Percentiles rank a stretch among this genome's conserved stretches.
Conservation (phyloP, 2,797 vertebrate species). For the Aphelocoma californica region DNA sequence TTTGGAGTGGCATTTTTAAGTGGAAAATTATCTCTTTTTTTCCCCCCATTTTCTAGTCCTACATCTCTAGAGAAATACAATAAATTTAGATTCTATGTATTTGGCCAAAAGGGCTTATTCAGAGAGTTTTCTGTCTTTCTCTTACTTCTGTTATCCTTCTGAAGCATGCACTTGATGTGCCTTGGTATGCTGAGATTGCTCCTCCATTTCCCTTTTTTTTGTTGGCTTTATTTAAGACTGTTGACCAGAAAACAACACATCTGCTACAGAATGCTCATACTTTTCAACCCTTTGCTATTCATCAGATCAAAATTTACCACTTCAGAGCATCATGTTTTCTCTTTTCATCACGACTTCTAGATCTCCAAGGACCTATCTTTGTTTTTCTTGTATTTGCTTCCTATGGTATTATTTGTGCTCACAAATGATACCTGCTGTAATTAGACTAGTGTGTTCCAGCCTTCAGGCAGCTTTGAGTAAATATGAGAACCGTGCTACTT, state of each 20-base stretch:
- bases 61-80: not conserved
- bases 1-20: not conserved
- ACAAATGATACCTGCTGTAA: not conserved
- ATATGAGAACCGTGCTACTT: not conserved
- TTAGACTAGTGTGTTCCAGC: not conserved
- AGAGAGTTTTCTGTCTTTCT: not conserved
- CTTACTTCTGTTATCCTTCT: not conserved
- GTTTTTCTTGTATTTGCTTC: slow-evolving; percentile 27
- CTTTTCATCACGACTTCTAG: not conserved
- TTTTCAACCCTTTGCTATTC: not conserved
- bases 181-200: not conserved
- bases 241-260: slow-evolving; percentile 5
- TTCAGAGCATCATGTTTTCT: not conserved
- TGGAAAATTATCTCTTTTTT: not conserved
- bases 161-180: not conserved
- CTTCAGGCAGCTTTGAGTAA: slow-evolving; percentile 10
- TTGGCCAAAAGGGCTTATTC: not conserved
- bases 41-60: not conserved
- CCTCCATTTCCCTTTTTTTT: not conserved
- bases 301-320: not conserved
- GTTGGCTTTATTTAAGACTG: not conserved
- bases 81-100: not conserved
- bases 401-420: slow-evolving; percentile 7
- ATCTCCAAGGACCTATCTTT: not conserved
- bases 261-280: not conserved